Conservation (phyloP, 30 jellyfish, hydroid and myxozoan genomes). For the Aurelia sp. region DNA sequence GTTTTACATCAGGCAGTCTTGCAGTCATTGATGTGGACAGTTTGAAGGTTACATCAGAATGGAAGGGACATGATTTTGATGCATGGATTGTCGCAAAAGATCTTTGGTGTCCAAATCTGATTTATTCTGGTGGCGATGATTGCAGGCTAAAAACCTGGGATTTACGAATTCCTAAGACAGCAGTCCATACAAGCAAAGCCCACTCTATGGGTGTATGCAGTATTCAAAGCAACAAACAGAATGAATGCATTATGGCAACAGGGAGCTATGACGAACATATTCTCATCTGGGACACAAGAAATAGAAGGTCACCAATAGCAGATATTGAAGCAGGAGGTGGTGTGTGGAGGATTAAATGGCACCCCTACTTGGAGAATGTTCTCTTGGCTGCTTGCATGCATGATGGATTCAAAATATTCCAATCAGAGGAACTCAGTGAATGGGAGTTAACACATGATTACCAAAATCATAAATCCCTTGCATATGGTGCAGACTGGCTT, state of each 20-base stretch:
- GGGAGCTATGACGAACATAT: slow-evolving; percentile 92
- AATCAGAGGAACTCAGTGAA: slow-evolving; percentile 8
- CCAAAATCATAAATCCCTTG: slow-evolving; percentile 76
- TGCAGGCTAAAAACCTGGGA: slow-evolving; percentile 85
- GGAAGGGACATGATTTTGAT: slow-evolving; percentile 91
- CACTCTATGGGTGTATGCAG: slow-evolving; percentile 94
- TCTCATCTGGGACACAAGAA: slow-evolving; percentile 82
- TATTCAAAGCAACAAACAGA: slow-evolving; percentile 59
- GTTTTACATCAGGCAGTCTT: slow-evolving; percentile 77
- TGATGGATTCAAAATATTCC: slow-evolving; percentile 79
- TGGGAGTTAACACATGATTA: slow-evolving; percentile 33
- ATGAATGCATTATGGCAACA: slow-evolving; percentile 38
- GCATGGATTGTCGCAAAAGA: slow-evolving; percentile 95
- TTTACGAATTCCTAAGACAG: slow-evolving; percentile 37
- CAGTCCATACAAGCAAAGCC: slow-evolving; percentile 55
- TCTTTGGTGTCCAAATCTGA: slow-evolving; percentile 3
- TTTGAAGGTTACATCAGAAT: background rate
- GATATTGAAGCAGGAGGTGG: slow-evolving; percentile 86
- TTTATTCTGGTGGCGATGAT: slow-evolving; percentile 93
- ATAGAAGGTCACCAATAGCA: slow-evolving; percentile 58
- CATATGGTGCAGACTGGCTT: slow-evolving; percentile 95
- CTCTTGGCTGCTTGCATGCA: slow-evolving; percentile 93
- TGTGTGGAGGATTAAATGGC: slow-evolving; percentile 98
- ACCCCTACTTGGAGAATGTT: slow-evolving; percentile 44
- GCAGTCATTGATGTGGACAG: slow-evolving; percentile 27